Percentiles rank a stretch among this genome's conserved stretches.
Evolutionary conservation across 1,140 invertebrate species (phyloP).

Genomic region (Zaprionus gabonicus): DNA sequence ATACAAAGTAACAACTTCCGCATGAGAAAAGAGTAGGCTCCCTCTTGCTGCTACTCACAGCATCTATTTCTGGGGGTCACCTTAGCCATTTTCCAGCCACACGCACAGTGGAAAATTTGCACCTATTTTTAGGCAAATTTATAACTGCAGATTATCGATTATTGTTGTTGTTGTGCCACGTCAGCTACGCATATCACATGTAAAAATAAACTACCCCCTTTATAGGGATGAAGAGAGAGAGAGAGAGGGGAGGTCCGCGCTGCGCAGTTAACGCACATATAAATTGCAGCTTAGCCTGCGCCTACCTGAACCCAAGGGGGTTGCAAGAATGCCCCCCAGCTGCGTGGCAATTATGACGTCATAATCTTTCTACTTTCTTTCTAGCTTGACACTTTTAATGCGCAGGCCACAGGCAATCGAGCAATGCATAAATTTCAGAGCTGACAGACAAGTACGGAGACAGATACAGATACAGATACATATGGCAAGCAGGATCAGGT

Average conservation of each 20-base stretch:
- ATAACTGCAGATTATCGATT: slow-evolving; percentile 44
- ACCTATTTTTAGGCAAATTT: slow-evolving; percentile 14
- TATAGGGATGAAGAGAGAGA: slow-evolving; percentile 5
- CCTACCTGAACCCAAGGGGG: slow-evolving; percentile 42
- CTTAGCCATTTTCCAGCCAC: slow-evolving; percentile 53
- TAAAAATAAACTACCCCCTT: slow-evolving; percentile 43
- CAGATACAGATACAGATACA: neutral
- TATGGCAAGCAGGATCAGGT: slow-evolving; percentile 9
- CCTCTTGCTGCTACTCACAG: slow-evolving; percentile 26
- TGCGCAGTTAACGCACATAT: slow-evolving; percentile 54
- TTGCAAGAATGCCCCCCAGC: slow-evolving; percentile 10
- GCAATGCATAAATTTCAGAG: slow-evolving; percentile 22
- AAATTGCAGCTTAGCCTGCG: slow-evolving; percentile 54
- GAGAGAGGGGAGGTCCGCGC: slow-evolving; percentile 30
- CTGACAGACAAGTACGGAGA: neutral
- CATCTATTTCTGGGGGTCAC: slow-evolving; percentile 61
- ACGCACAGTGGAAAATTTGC: slow-evolving; percentile 1
- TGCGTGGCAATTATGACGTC: slow-evolving; percentile 59
- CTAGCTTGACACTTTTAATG: slow-evolving; percentile 19
- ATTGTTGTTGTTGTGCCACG: slow-evolving; percentile 28
- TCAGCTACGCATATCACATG: slow-evolving; percentile 28
- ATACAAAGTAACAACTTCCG: slow-evolving; percentile 35
- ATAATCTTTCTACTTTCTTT: slow-evolving; percentile 32
- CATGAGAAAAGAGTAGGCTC: slow-evolving; percentile 36
- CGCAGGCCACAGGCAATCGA: slow-evolving; percentile 18